Base-by-base conservation (phyloP, 2,888 invertebrate species). In the Itoplectis maculator region DNA sequence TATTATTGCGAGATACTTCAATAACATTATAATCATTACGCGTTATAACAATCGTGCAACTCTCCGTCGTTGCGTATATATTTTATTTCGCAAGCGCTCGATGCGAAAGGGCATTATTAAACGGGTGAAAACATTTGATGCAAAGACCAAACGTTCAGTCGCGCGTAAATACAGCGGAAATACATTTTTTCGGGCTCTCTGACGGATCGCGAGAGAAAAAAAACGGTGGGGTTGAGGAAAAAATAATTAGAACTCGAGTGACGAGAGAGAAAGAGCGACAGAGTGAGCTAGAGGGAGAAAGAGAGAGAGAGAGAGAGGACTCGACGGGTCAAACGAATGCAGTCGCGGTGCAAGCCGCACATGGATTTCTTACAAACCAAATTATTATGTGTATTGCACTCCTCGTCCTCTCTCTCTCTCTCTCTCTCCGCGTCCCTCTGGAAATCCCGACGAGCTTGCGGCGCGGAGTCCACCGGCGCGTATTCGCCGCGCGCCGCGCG, bases 331-430 rank as follows among this genome's bases (percentile, higher is more conserved):
- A 83, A 85, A 81, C 76, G 72, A 63, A 54, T 51, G 81, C 70
- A 75, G 79, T 83, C 72, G 51, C 56, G 76, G 20, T 61, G 45
- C 49, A 29, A 72, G 70, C 51, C n/a, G 68, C 66, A 74, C 84
- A 84, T 85, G 82, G 84, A 86, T 86, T 84, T 86, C 86, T 86
- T 86, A 83, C 81, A 65, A 84, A 83, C 80, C 68, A 76, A 85
- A 84, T 82, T 83, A 82, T 81, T 83, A 82, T 81, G 56, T 74
- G 81, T 77, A 85, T 84, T 82, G 83, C 77, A 80, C 81, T 82
- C 77, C 42, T 42, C 47, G 59, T 61, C 72, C 72, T 69, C 65
- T 18, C 66, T 23, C 42, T 70, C 68, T 56, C 49, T 45, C 79
- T 75, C 73, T 74, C n/a, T n/a, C n/a, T n/a, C n/a, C n/a, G n/a